Evolutionary conservation across 2,888 invertebrate species (phyloP).

Genomic region (Phyto melanocephala): DNA sequence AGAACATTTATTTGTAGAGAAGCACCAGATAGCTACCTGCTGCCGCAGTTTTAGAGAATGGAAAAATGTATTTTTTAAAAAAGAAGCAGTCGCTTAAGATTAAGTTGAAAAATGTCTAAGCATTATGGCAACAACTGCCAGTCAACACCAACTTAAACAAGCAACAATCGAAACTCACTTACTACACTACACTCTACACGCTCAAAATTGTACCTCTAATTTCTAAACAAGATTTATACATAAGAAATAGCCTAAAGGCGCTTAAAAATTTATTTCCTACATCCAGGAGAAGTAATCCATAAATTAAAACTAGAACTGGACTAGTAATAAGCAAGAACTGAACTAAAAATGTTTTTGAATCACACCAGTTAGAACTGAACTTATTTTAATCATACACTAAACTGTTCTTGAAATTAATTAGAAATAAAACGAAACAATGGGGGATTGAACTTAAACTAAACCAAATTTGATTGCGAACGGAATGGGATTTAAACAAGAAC

Average conservation of each 20-base stretch:
- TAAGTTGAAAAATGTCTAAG: conserved; percentile 53
- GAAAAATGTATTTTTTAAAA: not conserved
- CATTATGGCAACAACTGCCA: conserved; percentile 57
- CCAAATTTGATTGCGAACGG: not conserved
- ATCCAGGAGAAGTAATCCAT: conserved; percentile 22
- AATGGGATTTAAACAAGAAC: not conserved
- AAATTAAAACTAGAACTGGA: not conserved
- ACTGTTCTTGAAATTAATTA: not conserved
- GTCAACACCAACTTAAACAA: conserved; percentile 46
- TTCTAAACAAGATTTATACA: conserved; percentile 49
- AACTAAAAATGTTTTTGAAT: not conserved
- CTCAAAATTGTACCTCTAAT: conserved; percentile 27
- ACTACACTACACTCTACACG: not conserved
- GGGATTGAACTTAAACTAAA: not conserved
- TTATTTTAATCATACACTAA: not conserved
- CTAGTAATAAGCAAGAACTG: not conserved
- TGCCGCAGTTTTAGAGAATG: not conserved
- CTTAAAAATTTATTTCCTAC: conserved; percentile 43
- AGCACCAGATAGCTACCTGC: not conserved
- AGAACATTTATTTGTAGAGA: conserved; percentile 9
- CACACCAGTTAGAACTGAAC: too few species aligned
- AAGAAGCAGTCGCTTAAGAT: not conserved
- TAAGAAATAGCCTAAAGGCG: conserved; percentile 47
- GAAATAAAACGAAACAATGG: too few species aligned
- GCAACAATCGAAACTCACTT: conserved; percentile 21